A percentile compares a stretch with the other conserved stretches of the same genome.
Evolutionary conservation across 2,888 invertebrate genomes (phyloP).

Genomic region (Carabus problematicus): DNA sequence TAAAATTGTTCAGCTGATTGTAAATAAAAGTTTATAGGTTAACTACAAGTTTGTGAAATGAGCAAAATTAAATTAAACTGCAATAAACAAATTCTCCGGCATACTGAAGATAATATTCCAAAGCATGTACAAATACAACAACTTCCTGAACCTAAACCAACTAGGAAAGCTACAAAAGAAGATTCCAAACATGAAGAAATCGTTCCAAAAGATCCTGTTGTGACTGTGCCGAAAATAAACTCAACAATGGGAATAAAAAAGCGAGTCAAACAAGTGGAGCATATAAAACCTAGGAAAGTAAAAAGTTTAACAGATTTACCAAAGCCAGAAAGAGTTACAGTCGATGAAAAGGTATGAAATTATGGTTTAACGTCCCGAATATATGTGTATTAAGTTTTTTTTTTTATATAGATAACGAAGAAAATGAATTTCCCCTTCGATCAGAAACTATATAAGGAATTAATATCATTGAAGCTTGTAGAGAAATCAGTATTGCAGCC

Average conservation of each 20-base stretch:
- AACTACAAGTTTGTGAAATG: constrained; percentile 25
- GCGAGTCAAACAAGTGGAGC: constrained; percentile 48
- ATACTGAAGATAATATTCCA: constrained; percentile 12
- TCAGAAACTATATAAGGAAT: constrained; percentile 50
- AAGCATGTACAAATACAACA: constrained; percentile 11
- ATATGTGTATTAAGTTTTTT: background rate
- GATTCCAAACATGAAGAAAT: background rate
- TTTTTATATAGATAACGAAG: constrained; percentile 49
- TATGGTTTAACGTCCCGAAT: background rate
- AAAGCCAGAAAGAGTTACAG: constrained; percentile 45
- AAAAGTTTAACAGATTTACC: constrained; percentile 47
- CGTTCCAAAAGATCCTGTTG: constrained; percentile 3
- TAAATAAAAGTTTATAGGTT: constrained; percentile 20
- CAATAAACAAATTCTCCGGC: constrained; percentile 17
- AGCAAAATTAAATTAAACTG: constrained; percentile 3
- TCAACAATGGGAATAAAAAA: constrained; percentile 48
- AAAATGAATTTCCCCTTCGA: constrained; percentile 51
- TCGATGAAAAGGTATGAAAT: constrained; percentile 50
- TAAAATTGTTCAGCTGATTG: background rate
- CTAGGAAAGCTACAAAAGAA: constrained; percentile 7
- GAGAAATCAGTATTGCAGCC: constrained; percentile 7
- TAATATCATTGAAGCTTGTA: constrained; percentile 46
- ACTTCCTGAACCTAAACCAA: constrained; percentile 12
- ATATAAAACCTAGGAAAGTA: constrained; percentile 46
- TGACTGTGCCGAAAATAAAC: constrained; percentile 48